Base-by-base conservation (phyloP, 1,140 invertebrate species). In the Drosophila biarmipes region DNA sequence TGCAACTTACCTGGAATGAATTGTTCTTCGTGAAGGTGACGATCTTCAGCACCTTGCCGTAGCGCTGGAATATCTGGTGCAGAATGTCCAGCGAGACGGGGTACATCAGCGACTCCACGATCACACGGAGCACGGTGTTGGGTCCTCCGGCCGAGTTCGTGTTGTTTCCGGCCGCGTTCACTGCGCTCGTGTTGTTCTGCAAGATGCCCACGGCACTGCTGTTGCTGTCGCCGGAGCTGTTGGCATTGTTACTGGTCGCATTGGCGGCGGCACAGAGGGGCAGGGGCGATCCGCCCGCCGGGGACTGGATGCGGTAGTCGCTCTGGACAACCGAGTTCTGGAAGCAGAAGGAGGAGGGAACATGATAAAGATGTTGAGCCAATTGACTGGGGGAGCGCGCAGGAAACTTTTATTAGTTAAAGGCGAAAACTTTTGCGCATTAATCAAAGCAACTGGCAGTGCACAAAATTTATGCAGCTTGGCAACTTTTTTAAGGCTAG, bases 11-110 rank as follows among this genome's bases (percentile, higher is more conserved):
- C 89, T 92, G 99, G 95, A 99, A 99, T 94, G 97, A 98, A 94
- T 98, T 98, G 93, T 99, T 99, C 94, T 99, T 99, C 80, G 97
- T 99, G 94, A 99, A 99, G 74, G 98, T 99, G 90, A 99, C 98
- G 86, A 99, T 99, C 93, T 99, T 99, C 78, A 99, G 94, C 85
- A 99, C 98, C 93, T 99, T 99, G 78, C 99, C 99, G 92, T 97
- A 98, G 74, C 98, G 96, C 80, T 98, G 97, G 94, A 99, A 99
- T 91, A 99, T 98, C 95, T 98, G 95, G 94, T 99, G 96, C 62
- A 99, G 95, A 52, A 99, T 97, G 91, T 99, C 98, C 81, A 99
- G 95, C 35, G 98, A 98, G 72, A 99, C 98, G 12, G 98, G 98
- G 92, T 99, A 99, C 63, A 99, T 94, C 96, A 99, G 97, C 93